Percentiles rank a stretch among this genome's conserved stretches.
Conservation (phyloP, 1,140 invertebrate species). For the Atopsyche davidsoni region DNA sequence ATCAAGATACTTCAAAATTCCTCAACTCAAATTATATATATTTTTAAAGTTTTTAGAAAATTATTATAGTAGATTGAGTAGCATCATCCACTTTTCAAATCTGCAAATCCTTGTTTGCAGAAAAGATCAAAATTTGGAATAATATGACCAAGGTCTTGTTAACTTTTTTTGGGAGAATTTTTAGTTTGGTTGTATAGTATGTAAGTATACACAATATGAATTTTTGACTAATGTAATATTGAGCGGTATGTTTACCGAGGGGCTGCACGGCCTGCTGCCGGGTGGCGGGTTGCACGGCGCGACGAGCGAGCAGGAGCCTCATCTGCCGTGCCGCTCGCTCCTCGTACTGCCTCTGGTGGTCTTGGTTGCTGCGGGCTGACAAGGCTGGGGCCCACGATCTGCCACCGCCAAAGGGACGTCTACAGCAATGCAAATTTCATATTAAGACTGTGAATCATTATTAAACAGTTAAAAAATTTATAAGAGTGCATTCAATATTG, state of each 20-base stretch:
- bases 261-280: slow-evolving; percentile 33
- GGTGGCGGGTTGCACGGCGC: slow-evolving; percentile 28
- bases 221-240: background rate
- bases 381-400: slow-evolving; percentile 66
- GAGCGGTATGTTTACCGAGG: slow-evolving; percentile 24
- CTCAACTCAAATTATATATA: slow-evolving; percentile 10
- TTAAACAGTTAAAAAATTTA: too few relatives aligned
- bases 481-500: too few relatives aligned
- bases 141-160: background rate
- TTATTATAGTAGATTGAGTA: background rate
- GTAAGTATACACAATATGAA: background rate
- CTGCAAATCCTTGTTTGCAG: background rate
- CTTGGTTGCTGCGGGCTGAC: slow-evolving; percentile 75
- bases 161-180: background rate
- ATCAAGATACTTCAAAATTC: slow-evolving; percentile 15
- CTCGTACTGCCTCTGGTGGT: slow-evolving; percentile 75
- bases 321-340: slow-evolving; percentile 67
- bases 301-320: slow-evolving; percentile 52
- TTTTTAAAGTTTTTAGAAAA: slow-evolving; percentile 10
- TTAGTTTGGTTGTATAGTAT: background rate
- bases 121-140: slow-evolving; percentile 6
- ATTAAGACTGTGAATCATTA: too few relatives aligned
- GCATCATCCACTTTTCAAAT: background rate
- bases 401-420: slow-evolving; percentile 34
- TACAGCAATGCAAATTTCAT: too few relatives aligned